Percentiles rank a stretch among this genome's conserved stretches.
phyloP scores from a whole-genome alignment of 64 coral and sea anemone species.

The Orbicella faveolata region DNA sequence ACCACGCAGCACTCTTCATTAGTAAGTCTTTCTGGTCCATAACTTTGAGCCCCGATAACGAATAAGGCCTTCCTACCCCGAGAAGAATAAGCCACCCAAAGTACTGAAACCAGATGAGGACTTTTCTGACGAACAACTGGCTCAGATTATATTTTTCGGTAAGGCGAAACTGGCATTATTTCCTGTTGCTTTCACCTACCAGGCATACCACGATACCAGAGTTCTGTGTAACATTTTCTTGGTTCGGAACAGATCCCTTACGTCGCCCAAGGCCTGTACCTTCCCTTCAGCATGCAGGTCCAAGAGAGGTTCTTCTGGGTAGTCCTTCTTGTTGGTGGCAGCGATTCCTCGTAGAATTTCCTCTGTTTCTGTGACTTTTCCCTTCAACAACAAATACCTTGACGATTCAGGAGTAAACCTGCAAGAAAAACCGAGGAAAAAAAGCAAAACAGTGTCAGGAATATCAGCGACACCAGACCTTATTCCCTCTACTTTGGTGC shows the following conservation, averaged over 20 bases:
- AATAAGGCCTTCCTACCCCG: too few relatives aligned
- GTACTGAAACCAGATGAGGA: too few relatives aligned
- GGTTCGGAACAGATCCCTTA: constrained; percentile 41
- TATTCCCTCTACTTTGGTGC: not conserved
- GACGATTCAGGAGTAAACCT: constrained; percentile 52
- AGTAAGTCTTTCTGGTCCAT: too few relatives aligned
- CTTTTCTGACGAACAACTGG: too few relatives aligned
- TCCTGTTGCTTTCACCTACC: not conserved
- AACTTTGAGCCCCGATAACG: too few relatives aligned
- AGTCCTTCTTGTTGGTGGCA: constrained; percentile 15
- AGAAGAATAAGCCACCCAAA: too few relatives aligned
- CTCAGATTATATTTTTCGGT: too few relatives aligned
- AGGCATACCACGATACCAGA: constrained; percentile 57
- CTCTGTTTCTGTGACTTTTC: constrained; percentile 33
- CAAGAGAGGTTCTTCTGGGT: not conserved
- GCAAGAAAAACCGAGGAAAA: not conserved
- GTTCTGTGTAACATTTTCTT: constrained; percentile 53
- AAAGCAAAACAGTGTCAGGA: not conserved
- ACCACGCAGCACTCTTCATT: too few relatives aligned
- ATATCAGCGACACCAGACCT: not conserved
- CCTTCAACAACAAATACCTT: constrained; percentile 39
- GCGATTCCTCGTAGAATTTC: constrained; percentile 28
- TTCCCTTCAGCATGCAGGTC: constrained; percentile 14
- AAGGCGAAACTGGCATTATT: too few relatives aligned
- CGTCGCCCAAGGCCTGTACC: constrained; percentile 10